These are phyloP conservation scores for Drosophila paucipuncta DNA, from an alignment of 2,888 invertebrate genomes.

Conservation along the genomic window DNA sequence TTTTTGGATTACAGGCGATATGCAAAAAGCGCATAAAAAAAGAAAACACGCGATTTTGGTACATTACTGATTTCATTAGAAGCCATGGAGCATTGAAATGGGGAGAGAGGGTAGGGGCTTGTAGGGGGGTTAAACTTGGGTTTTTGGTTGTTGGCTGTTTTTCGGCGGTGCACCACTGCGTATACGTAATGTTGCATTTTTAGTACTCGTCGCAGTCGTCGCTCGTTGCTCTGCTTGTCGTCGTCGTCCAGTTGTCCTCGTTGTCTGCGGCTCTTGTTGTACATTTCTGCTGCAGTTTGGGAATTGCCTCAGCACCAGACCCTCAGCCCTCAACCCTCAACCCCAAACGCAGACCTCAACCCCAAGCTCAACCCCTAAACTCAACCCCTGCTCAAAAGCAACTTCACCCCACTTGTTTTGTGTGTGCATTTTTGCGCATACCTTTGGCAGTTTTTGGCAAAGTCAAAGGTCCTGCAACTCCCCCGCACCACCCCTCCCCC, in stretches of 20 bases:
- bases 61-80: conserved; percentile 71
- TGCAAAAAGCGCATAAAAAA: conserved; percentile 7
- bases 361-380: background rate
- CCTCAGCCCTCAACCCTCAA: conserved; percentile 1
- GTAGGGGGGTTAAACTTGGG: conserved; percentile 11
- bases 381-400: background rate
- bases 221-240: conserved; percentile 3
- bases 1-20: conserved; percentile 19
- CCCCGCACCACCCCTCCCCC: background rate
- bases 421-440: conserved; percentile 79
- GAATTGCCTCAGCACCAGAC: conserved; percentile 64
- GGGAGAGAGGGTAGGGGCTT: conserved; percentile 1
- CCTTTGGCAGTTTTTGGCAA: conserved; percentile 78
- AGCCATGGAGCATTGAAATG: conserved; percentile 40
- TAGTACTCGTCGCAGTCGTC: conserved; percentile 55
- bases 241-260: conserved; percentile 31
- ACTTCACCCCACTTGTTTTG: conserved; percentile 39
- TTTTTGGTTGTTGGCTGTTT: conserved; percentile 24
- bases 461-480: conserved; percentile 70
- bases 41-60: conserved; percentile 31
- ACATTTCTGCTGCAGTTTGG: conserved; percentile 81
- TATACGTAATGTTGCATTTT: conserved; percentile 80
- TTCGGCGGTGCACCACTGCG: conserved; percentile 78
- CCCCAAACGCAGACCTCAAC: background rate
- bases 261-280: conserved; percentile 78